Base-by-base conservation (phyloP, 1,140 invertebrate genomes). In the Vollenhovia emeryi region DNA sequence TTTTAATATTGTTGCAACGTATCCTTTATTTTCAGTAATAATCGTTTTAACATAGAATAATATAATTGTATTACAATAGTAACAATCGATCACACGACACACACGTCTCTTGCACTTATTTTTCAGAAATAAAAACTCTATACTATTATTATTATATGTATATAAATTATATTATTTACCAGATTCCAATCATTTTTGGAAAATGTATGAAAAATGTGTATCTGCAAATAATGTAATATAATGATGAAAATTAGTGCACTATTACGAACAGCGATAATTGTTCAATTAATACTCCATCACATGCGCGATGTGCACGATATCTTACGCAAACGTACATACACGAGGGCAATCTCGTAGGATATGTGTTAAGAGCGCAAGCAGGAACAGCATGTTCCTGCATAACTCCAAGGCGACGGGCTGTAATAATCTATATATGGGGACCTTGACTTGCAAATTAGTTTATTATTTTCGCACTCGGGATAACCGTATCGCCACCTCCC, bases 391-490 rank as follows among this genome's bases (percentile, higher is more conserved):
- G 59, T n/a, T 27, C 0, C 45, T 11, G 43, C 59, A 52, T 79
- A 66, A 66, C 30, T 78, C 30, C 64, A 40, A 45, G 27, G 0
- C 33, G 33, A 11, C 15, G 43, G 43, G 7, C 36, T 55, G 30
- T 24, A 36, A 60, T 76, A 76, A 76, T 57, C 60, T 40, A 36
- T 50, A 6, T n/a, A 21, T 43, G 43, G 15, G 30, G n/a, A 64
- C 74, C 59, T 62, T 60, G 45, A 79, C 76, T 79, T 71, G 78
- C 50, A 82, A 82, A 82, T 69, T 69, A 80, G 64, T 82, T 71
- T 57, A 82, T 82, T 82, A 82, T 82, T 57, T 82, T 57, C 50
- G 27, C 48, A 82, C 66, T 57, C 62, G 36, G 43, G 36, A 59
- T 82, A 82, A 71, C 43, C 40, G 45, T 59, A 66, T 83, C 69